phyloP scores from a whole-genome alignment of 2,797 vertebrate species.

The Babyrousa celebensis region DNA sequence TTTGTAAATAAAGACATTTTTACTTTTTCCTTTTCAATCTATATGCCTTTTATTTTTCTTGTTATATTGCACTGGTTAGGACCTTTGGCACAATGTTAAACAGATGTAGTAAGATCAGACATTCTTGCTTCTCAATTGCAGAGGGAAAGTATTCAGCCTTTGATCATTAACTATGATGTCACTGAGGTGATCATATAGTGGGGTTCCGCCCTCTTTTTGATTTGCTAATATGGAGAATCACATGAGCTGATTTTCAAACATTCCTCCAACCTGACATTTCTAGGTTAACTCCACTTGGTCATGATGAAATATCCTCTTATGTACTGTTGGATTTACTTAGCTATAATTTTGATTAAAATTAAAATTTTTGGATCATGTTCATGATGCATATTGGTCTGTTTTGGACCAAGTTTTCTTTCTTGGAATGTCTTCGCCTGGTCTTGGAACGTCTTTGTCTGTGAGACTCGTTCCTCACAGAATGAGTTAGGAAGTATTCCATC shows the following conservation, averaged over 20 bases:
- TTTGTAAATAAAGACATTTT: too few species aligned
- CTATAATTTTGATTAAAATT: neutral
- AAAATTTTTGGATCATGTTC: neutral
- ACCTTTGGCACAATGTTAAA: neutral
- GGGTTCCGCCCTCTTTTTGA: neutral
- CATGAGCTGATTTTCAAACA: neutral
- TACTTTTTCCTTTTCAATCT: too few species aligned
- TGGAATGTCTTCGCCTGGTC: neutral
- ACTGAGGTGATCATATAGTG: neutral
- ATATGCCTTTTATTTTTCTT: neutral
- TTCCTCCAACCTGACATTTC: neutral
- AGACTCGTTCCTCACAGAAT: neutral
- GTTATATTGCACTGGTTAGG: neutral
- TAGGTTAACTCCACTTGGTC: neutral
- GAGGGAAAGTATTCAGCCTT: neutral
- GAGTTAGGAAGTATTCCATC: neutral
- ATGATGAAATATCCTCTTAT: conserved; percentile 8
- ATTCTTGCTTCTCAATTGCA: neutral
- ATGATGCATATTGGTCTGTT: neutral
- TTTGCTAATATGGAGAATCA: conserved; percentile 37
- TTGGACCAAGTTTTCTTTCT: conserved; percentile 6
- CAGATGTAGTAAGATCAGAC: neutral
- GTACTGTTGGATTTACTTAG: neutral
- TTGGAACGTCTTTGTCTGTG: neutral
- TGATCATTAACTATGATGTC: neutral